These are phyloP conservation scores for Xyrichtys novacula DNA, from an alignment of 2,797 vertebrate genomes.

Conservation along the genomic window DNA sequence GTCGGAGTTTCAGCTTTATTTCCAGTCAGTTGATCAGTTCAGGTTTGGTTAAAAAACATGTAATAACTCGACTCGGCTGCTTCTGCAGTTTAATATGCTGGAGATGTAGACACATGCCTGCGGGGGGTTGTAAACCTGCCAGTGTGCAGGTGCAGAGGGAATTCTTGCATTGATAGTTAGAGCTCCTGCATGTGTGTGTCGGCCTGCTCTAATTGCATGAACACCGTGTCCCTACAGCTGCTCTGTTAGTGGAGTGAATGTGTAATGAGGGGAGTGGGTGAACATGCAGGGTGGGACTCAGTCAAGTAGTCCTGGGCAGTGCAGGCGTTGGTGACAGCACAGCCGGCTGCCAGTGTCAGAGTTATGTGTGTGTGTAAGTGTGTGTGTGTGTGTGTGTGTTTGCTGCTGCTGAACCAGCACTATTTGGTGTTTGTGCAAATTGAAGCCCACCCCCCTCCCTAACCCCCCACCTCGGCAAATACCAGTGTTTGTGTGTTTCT, in stretches of 20 bases:
- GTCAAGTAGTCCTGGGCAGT: conserved; percentile 49
- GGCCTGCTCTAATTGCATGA: not conserved
- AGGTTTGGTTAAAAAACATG: conserved; percentile 23
- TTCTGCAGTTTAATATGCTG: conserved; percentile 3
- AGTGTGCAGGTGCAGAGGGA: not conserved
- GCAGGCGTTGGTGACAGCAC: conserved; percentile 43
- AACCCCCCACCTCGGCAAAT: conserved; percentile 43
- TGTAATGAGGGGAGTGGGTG: conserved; percentile 32
- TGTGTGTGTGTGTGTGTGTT: conserved; percentile 18
- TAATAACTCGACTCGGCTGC: conserved; percentile 32
- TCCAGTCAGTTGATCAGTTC: conserved; percentile 35
- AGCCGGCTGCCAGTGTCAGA: conserved; percentile 26
- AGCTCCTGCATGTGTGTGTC: not conserved
- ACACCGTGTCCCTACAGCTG: conserved; percentile 12
- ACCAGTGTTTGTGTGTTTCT: conserved; percentile 74
- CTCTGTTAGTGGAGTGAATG: conserved; percentile 27
- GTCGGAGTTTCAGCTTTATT: conserved; percentile 14
- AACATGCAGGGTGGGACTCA: conserved; percentile 37
- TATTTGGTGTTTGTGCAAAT: conserved; percentile 78
- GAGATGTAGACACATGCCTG: conserved; percentile 19
- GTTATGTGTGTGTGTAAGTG: conserved; percentile 9
- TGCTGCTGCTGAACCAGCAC: conserved; percentile 78
- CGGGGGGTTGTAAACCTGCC: conserved; percentile 25
- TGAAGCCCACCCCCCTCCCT: conserved; percentile 44
- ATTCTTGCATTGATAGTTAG: not conserved